phyloP scores from a whole-genome alignment of 2,797 vertebrate species.

The Tolypeutes matacus region DNA sequence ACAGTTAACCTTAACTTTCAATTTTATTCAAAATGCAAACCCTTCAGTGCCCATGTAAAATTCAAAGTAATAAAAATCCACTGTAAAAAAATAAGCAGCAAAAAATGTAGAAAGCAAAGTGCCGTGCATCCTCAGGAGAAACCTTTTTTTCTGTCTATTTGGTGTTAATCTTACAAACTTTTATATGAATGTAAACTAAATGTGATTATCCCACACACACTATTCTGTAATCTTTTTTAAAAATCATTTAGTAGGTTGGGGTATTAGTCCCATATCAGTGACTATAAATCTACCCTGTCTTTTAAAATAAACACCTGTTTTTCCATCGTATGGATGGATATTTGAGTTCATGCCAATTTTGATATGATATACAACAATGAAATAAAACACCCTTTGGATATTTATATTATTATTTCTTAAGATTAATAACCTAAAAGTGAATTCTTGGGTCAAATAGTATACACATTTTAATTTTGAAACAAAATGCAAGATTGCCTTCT shows the following conservation, averaged over 20 bases:
- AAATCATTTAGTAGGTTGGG: neutral
- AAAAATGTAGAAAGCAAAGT: slow-evolving; percentile 8
- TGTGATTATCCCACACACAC: slow-evolving; percentile 1
- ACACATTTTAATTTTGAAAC: too few species aligned
- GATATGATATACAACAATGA: slow-evolving; percentile 5
- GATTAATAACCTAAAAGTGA: too few species aligned
- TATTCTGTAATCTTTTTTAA: neutral
- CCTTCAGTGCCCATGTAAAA: neutral
- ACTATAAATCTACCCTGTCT: neutral
- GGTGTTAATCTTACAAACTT: slow-evolving; percentile 19
- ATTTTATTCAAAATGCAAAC: slow-evolving; percentile 44
- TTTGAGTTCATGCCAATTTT: slow-evolving; percentile 20
- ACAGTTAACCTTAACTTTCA: slow-evolving; percentile 48
- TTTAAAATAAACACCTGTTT: slow-evolving; percentile 34
- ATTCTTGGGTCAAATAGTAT: too few species aligned
- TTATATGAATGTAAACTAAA: slow-evolving; percentile 41
- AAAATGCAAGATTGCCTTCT: too few species aligned
- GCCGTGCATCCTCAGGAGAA: neutral
- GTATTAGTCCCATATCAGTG: neutral
- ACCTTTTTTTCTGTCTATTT: neutral
- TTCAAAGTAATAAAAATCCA: slow-evolving; percentile 42
- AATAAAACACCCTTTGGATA: neutral
- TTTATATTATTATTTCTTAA: neutral
- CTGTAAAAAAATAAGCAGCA: slow-evolving; percentile 12
- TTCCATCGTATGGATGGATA: neutral